Evolutionary conservation across 2,888 invertebrate species (phyloP), one percentile per base, ranked within the genome.

Genomic region (Dusona sp.): DNA sequence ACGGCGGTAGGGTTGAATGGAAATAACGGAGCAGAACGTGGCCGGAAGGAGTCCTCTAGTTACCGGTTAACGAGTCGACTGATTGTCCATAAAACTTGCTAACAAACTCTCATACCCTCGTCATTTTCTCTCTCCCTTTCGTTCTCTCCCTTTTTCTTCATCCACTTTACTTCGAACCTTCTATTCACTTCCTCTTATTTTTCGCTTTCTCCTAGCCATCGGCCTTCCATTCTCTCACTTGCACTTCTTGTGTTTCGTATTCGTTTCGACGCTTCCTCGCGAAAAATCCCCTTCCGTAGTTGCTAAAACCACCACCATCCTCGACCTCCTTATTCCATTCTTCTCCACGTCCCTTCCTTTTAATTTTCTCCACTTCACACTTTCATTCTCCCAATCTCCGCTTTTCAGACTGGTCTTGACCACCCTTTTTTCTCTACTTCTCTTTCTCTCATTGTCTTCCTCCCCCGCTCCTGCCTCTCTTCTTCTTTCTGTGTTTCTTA

Each of bases 1-100:
- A 36, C 54, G 70, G 42, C 42, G 73, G 70, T 64, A 73, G 72
- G 64, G 79, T 79, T 89, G 88, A 90, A 92, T 91, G 90, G 91
- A 89, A 91, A 91, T 92, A 91, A 91, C 91, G 85, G 86, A 87
- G 85, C 85, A 85, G 88, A 89, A 89, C 87, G 88, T 81, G 85
- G 88, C 87, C 79, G 88, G 88, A 90, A 90, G 88, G 88, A 89
- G 83, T 88, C 88, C 82, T 84, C 89, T 89, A 91, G 92, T 91
- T 91, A 89, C 89, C 91, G 87, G 90, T 91, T 92, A 91, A 91
- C 92, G 91, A 91, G 92, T 90, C 90, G 89, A 90, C 91, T 90
- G 91, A 92, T 91, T 91, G 92, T 91, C 92, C 90, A 92, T 91
- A 92, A 91, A 91, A 91, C 91, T 91, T 91, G 90, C 91, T 91